phyloP scores from a whole-genome alignment of 2,113 vertebrate genomes.

The Epinephelus moara region DNA sequence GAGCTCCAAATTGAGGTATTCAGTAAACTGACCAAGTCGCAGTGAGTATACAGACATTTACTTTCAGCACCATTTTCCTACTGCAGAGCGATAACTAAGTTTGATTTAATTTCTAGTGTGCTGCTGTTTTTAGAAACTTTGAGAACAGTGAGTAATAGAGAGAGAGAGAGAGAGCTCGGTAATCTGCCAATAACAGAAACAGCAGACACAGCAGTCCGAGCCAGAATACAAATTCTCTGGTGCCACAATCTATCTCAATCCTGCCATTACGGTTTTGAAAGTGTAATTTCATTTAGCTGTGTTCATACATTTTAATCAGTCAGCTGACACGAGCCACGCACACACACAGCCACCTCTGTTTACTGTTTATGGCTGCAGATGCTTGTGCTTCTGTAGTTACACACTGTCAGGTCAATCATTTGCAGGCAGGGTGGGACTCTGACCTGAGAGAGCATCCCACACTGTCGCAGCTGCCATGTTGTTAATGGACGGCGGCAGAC shows the following conservation, averaged over 20 bases:
- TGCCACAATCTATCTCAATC: constrained; percentile 42
- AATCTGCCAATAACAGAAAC: constrained; percentile 39
- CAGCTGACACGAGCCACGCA: constrained; percentile 16
- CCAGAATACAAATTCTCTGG: constrained; percentile 34
- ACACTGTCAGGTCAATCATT: constrained; percentile 48
- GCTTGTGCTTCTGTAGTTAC: not conserved
- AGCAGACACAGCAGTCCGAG: constrained; percentile 5
- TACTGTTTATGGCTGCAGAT: constrained; percentile 3
- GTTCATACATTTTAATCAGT: constrained; percentile 61
- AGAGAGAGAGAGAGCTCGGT: constrained; percentile 26
- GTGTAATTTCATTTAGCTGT: constrained; percentile 44
- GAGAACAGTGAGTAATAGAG: constrained; percentile 22
- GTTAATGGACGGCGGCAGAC: constrained; percentile 21
- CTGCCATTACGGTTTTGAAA: constrained; percentile 28
- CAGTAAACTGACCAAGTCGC: not conserved
- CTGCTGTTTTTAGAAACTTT: constrained; percentile 28
- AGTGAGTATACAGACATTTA: constrained; percentile 5
- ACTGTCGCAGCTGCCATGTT: not conserved
- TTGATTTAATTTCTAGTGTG: constrained; percentile 27
- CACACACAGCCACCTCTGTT: not conserved
- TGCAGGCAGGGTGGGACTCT: constrained; percentile 32
- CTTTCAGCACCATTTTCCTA: constrained; percentile 17
- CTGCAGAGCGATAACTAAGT: constrained; percentile 9
- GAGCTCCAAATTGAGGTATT: constrained; percentile 20
- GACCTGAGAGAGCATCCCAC: constrained; percentile 23